Conservation (phyloP, 2,113 vertebrate genomes). For the Opisthocomus hoazin region DNA sequence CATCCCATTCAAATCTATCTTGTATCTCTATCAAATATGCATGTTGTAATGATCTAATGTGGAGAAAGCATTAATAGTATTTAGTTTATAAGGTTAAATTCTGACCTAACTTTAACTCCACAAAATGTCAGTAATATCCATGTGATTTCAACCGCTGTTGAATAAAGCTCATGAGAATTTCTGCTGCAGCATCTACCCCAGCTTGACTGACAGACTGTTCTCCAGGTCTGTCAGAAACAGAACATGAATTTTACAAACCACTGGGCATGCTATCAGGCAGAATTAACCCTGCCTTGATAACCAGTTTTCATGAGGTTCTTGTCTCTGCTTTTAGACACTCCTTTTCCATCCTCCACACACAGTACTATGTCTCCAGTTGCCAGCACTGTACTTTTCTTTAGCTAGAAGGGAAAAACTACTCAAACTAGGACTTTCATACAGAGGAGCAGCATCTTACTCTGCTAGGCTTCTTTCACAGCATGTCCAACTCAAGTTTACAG, state of each 20-base stretch:
- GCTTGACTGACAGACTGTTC: background rate
- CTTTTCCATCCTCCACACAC: background rate
- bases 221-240: background rate
- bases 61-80: background rate
- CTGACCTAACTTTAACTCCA: background rate
- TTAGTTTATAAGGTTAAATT: background rate
- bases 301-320: background rate
- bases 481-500: background rate
- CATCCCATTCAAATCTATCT: accelerated
- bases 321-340: background rate
- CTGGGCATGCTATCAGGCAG: background rate
- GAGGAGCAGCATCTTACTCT: background rate
- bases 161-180: background rate
- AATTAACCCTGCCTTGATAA: background rate
- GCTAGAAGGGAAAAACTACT: background rate
- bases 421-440: background rate
- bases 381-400: background rate
- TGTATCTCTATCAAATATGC: background rate
- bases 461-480: background rate
- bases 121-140: background rate
- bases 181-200: background rate
- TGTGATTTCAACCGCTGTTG: background rate
- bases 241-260: background rate
- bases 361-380: background rate
- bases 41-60: background rate